Percentiles rank a stretch among this genome's conserved stretches.
These are phyloP conservation scores for Rhysida immarginata DNA, from an alignment of 1,140 invertebrate genomes.

Conservation along the genomic window DNA sequence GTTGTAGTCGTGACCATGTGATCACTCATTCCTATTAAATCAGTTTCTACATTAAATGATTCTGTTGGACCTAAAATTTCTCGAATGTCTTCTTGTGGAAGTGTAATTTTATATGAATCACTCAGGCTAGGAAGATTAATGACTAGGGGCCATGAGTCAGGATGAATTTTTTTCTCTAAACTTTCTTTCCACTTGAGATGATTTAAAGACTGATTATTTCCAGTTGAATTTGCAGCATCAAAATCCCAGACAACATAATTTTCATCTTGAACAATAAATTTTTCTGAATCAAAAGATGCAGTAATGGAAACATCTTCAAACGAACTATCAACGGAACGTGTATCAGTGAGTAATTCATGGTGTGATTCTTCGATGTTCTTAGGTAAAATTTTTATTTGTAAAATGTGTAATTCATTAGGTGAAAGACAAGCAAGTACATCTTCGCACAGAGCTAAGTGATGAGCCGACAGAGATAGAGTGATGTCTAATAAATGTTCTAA, in stretches of 20 bases:
- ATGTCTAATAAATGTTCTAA: slow-evolving; percentile 39
- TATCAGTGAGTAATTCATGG: background rate
- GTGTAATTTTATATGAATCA: background rate
- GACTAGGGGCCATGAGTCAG: slow-evolving; percentile 17
- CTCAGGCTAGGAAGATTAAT: slow-evolving; percentile 15
- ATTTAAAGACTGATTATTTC: background rate
- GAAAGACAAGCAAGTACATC: slow-evolving; percentile 42
- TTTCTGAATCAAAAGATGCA: background rate
- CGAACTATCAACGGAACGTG: background rate
- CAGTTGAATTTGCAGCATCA: slow-evolving; percentile 1
- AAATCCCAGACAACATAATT: slow-evolving; percentile 17
- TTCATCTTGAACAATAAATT: slow-evolving; percentile 11
- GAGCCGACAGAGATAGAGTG: slow-evolving; percentile 37
- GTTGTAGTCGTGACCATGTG: slow-evolving; percentile 4
- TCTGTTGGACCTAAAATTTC: background rate
- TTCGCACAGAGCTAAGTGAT: slow-evolving; percentile 37
- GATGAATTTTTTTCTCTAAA: slow-evolving; percentile 11
- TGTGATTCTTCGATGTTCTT: background rate
- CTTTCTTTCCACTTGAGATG: background rate
- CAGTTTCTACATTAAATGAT: background rate
- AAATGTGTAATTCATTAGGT: slow-evolving; percentile 29
- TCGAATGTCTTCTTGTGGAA: background rate
- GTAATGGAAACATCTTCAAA: background rate
- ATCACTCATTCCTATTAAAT: background rate
- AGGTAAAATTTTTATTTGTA: slow-evolving; percentile 18